Evolutionary conservation across 2,888 invertebrate genomes (phyloP).

Genomic region (Troides aeacus): DNA sequence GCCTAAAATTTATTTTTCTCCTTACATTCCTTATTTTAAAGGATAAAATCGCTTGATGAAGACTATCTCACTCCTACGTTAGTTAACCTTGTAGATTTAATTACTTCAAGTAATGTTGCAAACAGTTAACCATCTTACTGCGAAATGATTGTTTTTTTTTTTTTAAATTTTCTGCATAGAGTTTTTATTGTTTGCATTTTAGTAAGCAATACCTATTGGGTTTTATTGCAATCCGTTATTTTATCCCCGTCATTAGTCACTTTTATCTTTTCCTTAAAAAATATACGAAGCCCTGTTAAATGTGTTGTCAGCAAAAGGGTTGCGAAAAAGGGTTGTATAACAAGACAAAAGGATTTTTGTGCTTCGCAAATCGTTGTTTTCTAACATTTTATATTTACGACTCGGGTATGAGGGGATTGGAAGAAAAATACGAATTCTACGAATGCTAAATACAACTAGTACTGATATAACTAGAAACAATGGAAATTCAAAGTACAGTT

Average conservation of each 20-base stretch:
- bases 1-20: constrained; percentile 5
- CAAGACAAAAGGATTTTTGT: constrained; percentile 29
- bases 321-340: constrained; percentile 55
- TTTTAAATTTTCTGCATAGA: constrained; percentile 48
- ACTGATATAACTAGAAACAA: background rate
- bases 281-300: constrained; percentile 5
- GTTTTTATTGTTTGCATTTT: constrained; percentile 48
- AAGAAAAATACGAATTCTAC: background rate
- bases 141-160: constrained; percentile 32
- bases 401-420: background rate
- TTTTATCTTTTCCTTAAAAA: constrained; percentile 21
- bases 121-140: constrained; percentile 55
- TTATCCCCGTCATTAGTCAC: constrained; percentile 28
- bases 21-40: background rate
- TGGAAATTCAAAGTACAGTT: no score
- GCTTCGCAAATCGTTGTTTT: constrained; percentile 26
- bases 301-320: constrained; percentile 53
- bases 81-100: constrained; percentile 28
- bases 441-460: constrained; percentile 2
- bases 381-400: constrained; percentile 16
- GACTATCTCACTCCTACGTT: background rate
- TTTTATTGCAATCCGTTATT: constrained; percentile 46
- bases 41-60: constrained; percentile 4
- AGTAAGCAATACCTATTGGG: constrained; percentile 55
- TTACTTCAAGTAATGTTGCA: constrained; percentile 50